phyloP scores from a whole-genome alignment of 2,888 invertebrate species.

The Aethes cnicana region DNA sequence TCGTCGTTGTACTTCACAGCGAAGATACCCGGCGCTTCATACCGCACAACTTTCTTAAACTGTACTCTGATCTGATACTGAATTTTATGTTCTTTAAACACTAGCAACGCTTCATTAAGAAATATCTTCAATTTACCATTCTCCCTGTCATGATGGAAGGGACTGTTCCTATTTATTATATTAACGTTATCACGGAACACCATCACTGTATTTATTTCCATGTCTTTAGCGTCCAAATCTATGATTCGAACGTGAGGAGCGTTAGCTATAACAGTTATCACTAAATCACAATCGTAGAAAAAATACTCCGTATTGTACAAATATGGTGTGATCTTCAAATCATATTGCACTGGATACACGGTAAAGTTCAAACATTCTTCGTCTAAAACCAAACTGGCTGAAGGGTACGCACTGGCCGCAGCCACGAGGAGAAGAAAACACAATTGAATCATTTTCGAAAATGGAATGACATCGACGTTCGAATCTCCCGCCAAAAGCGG shows the following conservation, averaged over 20 bases:
- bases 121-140: slow-evolving; percentile 60
- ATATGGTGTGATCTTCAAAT: slow-evolving; percentile 61
- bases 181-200: slow-evolving; percentile 54
- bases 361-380: slow-evolving; percentile 76
- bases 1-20: slow-evolving; percentile 59
- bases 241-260: slow-evolving; percentile 60
- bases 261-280: slow-evolving; percentile 67
- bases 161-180: slow-evolving; percentile 57
- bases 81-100: slow-evolving; percentile 48
- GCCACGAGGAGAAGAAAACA: slow-evolving; percentile 44
- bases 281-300: slow-evolving; percentile 65
- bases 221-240: slow-evolving; percentile 61
- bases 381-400: slow-evolving; percentile 43
- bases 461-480: slow-evolving; percentile 32
- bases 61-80: slow-evolving; percentile 60
- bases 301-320: slow-evolving; percentile 48
- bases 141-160: slow-evolving; percentile 54
- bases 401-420: slow-evolving; percentile 45
- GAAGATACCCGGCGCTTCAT: slow-evolving; percentile 56
- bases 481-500: slow-evolving; percentile 37
- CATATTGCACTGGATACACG: slow-evolving; percentile 73
- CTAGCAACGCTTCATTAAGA: slow-evolving; percentile 55
- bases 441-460: slow-evolving; percentile 41
- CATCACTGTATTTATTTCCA: slow-evolving; percentile 56
- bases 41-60: slow-evolving; percentile 54